Evolutionary conservation across 1,140 invertebrate species (phyloP).

Genomic region (Scaptomyza graminum): DNA sequence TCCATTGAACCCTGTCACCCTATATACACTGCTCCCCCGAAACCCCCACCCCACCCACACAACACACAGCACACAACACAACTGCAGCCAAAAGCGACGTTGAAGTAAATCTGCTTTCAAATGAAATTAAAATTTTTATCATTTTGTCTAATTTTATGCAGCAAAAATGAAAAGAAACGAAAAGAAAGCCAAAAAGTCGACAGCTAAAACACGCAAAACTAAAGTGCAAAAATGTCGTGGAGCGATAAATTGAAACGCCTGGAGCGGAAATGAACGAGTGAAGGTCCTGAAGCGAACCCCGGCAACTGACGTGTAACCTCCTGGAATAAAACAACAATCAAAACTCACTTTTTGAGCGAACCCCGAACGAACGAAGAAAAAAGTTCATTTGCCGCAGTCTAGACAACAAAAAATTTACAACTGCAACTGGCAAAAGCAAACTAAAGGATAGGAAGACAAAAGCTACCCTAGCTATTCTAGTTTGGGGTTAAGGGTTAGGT

Average conservation of each 20-base stretch:
- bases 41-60: conserved; percentile 23
- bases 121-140: conserved; percentile 79
- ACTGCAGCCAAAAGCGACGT: conserved; percentile 41
- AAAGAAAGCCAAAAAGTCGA: conserved; percentile 31
- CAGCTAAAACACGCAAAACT: conserved; percentile 40
- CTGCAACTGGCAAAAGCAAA: conserved; percentile 40
- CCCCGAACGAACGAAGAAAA: conserved; percentile 17
- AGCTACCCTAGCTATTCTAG: conserved; percentile 4
- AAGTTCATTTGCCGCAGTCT: conserved; percentile 79
- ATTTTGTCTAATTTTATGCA: conserved; percentile 68
- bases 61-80: background rate
- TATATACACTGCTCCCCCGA: conserved; percentile 1
- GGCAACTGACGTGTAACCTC: conserved; percentile 20
- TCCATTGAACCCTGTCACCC: background rate
- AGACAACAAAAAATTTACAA: conserved; percentile 71
- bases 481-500: conserved; percentile 23
- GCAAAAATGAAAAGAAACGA: conserved; percentile 37
- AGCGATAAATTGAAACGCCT: conserved; percentile 71
- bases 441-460: background rate
- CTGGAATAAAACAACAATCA: conserved; percentile 16
- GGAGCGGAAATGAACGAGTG: conserved; percentile 49
- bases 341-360: conserved; percentile 70
- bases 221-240: conserved; percentile 79
- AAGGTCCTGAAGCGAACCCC: conserved; percentile 60
- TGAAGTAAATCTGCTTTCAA: conserved; percentile 69